These are phyloP conservation scores for Acanthaster planci DNA, from an alignment of 35 echinoderm and acorn worm species.

Conservation along the genomic window DNA sequence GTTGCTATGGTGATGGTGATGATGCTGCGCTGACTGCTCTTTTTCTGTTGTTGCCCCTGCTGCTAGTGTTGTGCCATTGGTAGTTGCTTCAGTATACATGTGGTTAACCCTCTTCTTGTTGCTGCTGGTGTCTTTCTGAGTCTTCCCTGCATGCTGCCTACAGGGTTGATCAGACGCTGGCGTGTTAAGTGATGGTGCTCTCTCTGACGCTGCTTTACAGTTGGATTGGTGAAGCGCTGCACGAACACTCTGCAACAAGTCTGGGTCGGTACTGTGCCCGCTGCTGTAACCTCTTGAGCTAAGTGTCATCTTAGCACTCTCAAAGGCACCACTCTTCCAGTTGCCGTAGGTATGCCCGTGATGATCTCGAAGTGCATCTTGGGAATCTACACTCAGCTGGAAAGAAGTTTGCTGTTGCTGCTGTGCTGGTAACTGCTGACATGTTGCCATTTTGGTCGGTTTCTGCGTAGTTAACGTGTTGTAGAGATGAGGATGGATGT, in stretches of 20 bases:
- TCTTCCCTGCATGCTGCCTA: constrained; percentile 45
- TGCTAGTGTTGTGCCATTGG: constrained; percentile 60
- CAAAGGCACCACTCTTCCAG: constrained; percentile 76
- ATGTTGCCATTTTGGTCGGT: constrained; percentile 48
- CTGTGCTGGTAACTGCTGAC: constrained; percentile 19
- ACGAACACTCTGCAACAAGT: constrained; percentile 84
- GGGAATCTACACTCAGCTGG: constrained; percentile 49
- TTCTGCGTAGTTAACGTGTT: constrained; percentile 86
- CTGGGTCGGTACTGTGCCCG: constrained; percentile 68
- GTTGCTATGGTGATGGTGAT: constrained; percentile 30
- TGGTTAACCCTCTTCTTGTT: constrained; percentile 56
- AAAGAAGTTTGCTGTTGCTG: constrained; percentile 21
- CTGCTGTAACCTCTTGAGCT: constrained; percentile 41
- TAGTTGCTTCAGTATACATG: constrained; percentile 46
- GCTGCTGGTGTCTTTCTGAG: constrained; percentile 33
- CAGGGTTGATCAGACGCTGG: constrained; percentile 43
- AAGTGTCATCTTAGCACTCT: constrained; percentile 90
- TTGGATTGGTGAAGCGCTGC: constrained; percentile 80
- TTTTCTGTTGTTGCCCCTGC: constrained; percentile 62
- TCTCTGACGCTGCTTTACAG: constrained; percentile 54
- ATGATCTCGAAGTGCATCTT: constrained; percentile 56
- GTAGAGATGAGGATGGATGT: constrained; percentile 97
- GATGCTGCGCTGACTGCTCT: constrained; percentile 39
- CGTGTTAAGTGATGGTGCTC: constrained; percentile 1
- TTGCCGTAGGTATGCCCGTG: constrained; percentile 41